Evolutionary conservation across 2,113 vertebrate species (phyloP).

Genomic region (Oreochromis niloticus): DNA sequence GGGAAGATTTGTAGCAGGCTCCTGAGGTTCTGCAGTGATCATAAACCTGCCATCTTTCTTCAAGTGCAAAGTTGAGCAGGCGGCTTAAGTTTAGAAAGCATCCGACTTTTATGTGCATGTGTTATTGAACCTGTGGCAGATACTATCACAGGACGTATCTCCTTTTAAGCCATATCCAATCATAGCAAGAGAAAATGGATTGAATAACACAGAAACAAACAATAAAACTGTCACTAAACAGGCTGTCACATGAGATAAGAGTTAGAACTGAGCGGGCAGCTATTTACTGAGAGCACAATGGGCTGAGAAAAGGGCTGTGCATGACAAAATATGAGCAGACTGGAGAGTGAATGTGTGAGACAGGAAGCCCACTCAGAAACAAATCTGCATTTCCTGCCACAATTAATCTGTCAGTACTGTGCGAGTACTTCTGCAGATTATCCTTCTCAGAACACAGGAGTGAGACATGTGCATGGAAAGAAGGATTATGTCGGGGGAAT

Average conservation of each 20-base stretch:
- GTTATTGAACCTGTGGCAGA: slow-evolving; percentile 25
- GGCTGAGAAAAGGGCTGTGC: not conserved
- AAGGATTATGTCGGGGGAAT: slow-evolving; percentile 28
- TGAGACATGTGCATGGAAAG: slow-evolving; percentile 23
- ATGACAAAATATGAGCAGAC: slow-evolving; percentile 7
- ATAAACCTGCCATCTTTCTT: slow-evolving; percentile 29
- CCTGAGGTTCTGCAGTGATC: slow-evolving; percentile 17
- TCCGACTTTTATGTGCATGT: not conserved
- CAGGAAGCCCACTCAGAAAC: slow-evolving; percentile 51
- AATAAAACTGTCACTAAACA: slow-evolving; percentile 28
- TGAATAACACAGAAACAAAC: slow-evolving; percentile 4
- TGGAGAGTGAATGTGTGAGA: slow-evolving; percentile 11
- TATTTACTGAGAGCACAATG: not conserved
- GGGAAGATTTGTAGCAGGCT: slow-evolving; percentile 46
- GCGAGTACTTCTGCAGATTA: slow-evolving; percentile 44
- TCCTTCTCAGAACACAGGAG: slow-evolving; percentile 40
- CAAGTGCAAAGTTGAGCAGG: not conserved
- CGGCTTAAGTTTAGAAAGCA: slow-evolving; percentile 23
- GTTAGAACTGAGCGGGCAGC: not conserved
- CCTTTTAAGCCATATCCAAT: slow-evolving; percentile 5
- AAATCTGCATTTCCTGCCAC: slow-evolving; percentile 46
- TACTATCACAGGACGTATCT: not conserved
- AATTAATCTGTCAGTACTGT: slow-evolving; percentile 50
- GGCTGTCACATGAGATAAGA: slow-evolving; percentile 1
- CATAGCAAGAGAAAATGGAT: slow-evolving; percentile 1